Evolutionary conservation across 2,888 invertebrate genomes (phyloP).

Genomic region (Lampropteryx suffumata): DNA sequence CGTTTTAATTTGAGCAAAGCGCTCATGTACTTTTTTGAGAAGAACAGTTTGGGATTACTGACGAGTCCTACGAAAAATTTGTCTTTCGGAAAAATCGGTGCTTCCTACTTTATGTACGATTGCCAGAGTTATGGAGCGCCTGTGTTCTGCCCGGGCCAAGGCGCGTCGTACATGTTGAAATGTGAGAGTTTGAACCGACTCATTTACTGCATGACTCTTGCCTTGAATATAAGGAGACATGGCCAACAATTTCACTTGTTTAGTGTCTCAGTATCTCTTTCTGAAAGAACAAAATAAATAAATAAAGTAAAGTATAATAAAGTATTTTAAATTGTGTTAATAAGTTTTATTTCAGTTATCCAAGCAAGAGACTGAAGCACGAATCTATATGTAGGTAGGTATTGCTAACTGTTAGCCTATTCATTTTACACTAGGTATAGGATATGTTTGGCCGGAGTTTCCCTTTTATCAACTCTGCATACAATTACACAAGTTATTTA

Average conservation of each 20-base stretch:
- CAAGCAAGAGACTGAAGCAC: no score
- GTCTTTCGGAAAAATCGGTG: constrained; percentile 74
- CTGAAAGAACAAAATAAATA: constrained; percentile 62
- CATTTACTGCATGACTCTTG: constrained; percentile 84
- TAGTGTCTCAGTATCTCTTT: constrained; percentile 48
- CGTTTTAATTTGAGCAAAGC: constrained; percentile 86
- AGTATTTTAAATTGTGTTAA: no score
- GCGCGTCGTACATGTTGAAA: constrained; percentile 83
- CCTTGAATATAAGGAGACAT: constrained; percentile 81
- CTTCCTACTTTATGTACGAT: constrained; percentile 87
- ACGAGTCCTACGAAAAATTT: constrained; percentile 79
- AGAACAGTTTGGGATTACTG: constrained; percentile 77
- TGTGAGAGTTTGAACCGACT: constrained; percentile 84
- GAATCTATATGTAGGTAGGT: no score
- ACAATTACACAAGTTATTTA: no score
- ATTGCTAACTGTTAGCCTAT: no score
- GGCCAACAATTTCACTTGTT: constrained; percentile 80
- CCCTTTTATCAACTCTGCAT: no score
- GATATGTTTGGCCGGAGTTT: no score
- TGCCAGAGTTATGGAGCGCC: constrained; percentile 85
- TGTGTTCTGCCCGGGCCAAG: constrained; percentile 82
- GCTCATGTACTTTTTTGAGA: constrained; percentile 83
- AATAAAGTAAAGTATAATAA: no score
- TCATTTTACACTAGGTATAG: no score
- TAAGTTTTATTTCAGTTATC: no score